A percentile compares a stretch with the other conserved stretches of the same genome.
These are phyloP conservation scores for Misgurnus anguillicaudatus DNA, from an alignment of 2,113 vertebrate species.

Conservation along the genomic window DNA sequence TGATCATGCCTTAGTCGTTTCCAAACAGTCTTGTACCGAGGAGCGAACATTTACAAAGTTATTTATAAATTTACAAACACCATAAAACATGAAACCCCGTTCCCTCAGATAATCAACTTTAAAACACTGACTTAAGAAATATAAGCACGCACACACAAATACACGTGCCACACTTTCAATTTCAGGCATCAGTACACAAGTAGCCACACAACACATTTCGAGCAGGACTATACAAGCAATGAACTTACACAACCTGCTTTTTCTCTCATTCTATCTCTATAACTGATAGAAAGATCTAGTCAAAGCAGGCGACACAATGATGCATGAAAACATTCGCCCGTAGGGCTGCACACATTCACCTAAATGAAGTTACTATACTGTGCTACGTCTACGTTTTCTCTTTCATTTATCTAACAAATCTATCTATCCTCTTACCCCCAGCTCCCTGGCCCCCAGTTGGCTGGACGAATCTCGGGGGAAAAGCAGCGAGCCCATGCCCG, in stretches of 20 bases:
- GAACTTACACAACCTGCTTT: slow-evolving; percentile 42
- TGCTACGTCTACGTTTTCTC: slow-evolving; percentile 25
- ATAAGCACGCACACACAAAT: slow-evolving; percentile 40
- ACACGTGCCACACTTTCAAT: slow-evolving; percentile 43
- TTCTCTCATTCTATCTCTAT: slow-evolving; percentile 60
- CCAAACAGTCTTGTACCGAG: slow-evolving; percentile 20
- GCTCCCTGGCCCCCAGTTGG: slow-evolving; percentile 94
- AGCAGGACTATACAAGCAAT: slow-evolving; percentile 45
- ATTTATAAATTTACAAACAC: slow-evolving; percentile 8
- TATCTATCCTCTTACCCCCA: slow-evolving; percentile 91
- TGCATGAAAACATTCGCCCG: slow-evolving; percentile 73
- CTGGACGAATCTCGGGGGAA: slow-evolving; percentile 91
- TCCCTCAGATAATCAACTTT: slow-evolving; percentile 22
- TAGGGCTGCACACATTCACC: slow-evolving; percentile 58
- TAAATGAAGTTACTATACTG: slow-evolving; percentile 31
- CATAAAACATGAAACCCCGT: slow-evolving; percentile 8
- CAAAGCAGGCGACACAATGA: slow-evolving; percentile 71
- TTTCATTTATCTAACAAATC: slow-evolving; percentile 53
- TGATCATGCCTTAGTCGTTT: slow-evolving; percentile 12
- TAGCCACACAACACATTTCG: slow-evolving; percentile 39
- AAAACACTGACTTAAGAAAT: slow-evolving; percentile 4
- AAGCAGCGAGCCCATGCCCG: slow-evolving; percentile 88
- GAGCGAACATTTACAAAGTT: slow-evolving; percentile 9
- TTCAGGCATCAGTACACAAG: slow-evolving; percentile 48
- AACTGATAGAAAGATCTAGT: slow-evolving; percentile 66